Evolutionary conservation across 2,888 invertebrate species (phyloP).

Genomic region (Plagiodera versicolora): DNA sequence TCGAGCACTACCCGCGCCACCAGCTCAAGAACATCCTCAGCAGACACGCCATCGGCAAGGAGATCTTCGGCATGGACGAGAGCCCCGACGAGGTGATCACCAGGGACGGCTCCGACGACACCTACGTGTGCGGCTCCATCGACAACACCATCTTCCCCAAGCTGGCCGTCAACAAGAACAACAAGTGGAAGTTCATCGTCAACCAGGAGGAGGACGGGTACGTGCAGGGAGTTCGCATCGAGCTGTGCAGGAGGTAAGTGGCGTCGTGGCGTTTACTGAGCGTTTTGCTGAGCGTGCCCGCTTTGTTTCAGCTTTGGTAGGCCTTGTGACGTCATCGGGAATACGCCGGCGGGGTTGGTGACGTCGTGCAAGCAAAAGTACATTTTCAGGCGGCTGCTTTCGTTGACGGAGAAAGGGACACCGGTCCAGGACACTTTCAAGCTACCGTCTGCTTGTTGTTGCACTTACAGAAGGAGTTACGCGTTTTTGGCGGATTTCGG

Average conservation of each 20-base stretch:
- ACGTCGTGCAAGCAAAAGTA: slow-evolving; percentile 63
- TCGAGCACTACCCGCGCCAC: slow-evolving; percentile 4
- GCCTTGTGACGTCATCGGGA: slow-evolving; percentile 57
- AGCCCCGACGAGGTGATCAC: neutral
- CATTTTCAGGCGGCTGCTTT: slow-evolving; percentile 59
- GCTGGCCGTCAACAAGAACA: slow-evolving; percentile 62
- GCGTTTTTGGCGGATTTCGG: slow-evolving; percentile 19
- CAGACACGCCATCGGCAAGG: neutral
- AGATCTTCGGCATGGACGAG: slow-evolving; percentile 12
- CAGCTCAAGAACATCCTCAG: slow-evolving; percentile 6
- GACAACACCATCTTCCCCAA: slow-evolving; percentile 64
- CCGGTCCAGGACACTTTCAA: slow-evolving; percentile 59
- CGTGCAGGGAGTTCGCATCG: slow-evolving; percentile 72
- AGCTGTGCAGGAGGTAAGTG: slow-evolving; percentile 60
- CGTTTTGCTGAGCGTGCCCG: no score
- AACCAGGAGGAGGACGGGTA: slow-evolving; percentile 61
- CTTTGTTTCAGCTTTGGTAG: slow-evolving; percentile 11
- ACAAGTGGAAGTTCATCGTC: slow-evolving; percentile 69
- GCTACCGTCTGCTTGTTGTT: slow-evolving; percentile 78
- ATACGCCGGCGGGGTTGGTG: slow-evolving; percentile 53
- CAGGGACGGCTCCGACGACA: slow-evolving; percentile 33
- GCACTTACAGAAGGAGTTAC: slow-evolving; percentile 51
- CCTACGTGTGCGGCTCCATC: slow-evolving; percentile 45
- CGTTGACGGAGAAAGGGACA: slow-evolving; percentile 56
- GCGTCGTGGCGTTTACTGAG: neutral